Evolutionary conservation across 2,888 invertebrate genomes (phyloP).

Genomic region (Pachycephus smyrnensis): DNA sequence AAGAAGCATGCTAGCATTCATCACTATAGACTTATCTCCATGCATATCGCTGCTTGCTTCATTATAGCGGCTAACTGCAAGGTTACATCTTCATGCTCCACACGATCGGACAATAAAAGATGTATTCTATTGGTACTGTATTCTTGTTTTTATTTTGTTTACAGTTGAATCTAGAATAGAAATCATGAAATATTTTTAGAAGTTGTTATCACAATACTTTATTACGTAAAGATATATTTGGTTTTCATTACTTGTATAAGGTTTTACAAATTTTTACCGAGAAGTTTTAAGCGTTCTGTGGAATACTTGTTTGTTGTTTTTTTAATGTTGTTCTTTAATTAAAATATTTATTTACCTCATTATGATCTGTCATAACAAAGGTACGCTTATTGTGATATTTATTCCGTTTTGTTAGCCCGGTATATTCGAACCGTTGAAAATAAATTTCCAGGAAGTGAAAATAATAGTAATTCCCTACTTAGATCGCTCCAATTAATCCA

Average conservation of each 20-base stretch:
- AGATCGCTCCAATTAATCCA: not conserved
- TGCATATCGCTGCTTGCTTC: conserved; percentile 43
- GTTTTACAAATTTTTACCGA: not conserved
- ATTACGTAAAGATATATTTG: not conserved
- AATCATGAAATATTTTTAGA: not conserved
- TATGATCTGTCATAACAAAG: not conserved
- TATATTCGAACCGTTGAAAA: not conserved
- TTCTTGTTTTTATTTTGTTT: not conserved
- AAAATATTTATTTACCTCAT: not conserved
- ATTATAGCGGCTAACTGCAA: conserved; percentile 36
- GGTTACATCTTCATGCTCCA: conserved; percentile 46
- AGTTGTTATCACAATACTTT: not conserved
- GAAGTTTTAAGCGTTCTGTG: not conserved
- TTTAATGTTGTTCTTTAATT: not conserved
- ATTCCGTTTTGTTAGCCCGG: not conserved
- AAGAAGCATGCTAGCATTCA: conserved; percentile 44
- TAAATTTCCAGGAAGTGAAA: not conserved
- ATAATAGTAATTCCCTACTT: not conserved
- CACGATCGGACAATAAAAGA: conserved; percentile 13
- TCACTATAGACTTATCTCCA: conserved; percentile 45
- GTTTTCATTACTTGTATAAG: not conserved
- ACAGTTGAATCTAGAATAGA: not conserved
- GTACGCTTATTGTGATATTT: not conserved
- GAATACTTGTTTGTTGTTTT: not conserved
- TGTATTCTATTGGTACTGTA: not conserved